These are phyloP conservation scores for Pica pica DNA, from an alignment of 2,113 vertebrate genomes.

Conservation along the genomic window DNA sequence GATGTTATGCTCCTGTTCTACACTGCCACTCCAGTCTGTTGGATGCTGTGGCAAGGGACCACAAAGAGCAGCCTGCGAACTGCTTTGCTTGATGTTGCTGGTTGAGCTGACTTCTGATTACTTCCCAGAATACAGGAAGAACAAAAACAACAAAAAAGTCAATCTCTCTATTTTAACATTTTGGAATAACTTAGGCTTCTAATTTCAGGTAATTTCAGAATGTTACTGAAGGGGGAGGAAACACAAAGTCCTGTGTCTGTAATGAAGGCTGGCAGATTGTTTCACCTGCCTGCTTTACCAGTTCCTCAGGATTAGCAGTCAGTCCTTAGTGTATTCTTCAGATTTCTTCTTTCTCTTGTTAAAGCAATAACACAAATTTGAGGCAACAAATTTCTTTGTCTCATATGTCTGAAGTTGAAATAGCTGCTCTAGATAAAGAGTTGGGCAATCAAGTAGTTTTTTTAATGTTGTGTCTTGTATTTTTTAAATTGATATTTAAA, in stretches of 20 bases:
- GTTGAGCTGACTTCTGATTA: background rate
- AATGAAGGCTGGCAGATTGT: background rate
- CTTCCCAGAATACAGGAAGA: background rate
- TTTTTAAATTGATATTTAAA: background rate
- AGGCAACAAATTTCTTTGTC: background rate
- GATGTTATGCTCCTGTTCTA: background rate
- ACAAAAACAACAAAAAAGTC: background rate
- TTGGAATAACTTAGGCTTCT: background rate
- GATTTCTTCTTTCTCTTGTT: background rate
- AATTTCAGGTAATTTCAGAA: background rate
- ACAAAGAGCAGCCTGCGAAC: background rate
- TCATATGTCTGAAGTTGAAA: background rate
- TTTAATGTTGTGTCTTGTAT: background rate
- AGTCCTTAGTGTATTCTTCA: background rate
- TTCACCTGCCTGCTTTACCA: background rate
- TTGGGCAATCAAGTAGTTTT: background rate
- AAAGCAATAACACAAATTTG: background rate
- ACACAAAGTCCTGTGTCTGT: background rate
- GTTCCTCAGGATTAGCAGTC: background rate
- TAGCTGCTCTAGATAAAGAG: background rate
- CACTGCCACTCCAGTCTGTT: background rate
- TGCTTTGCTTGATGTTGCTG: background rate
- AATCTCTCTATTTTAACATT: background rate
- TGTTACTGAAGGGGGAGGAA: background rate
- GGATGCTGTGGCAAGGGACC: background rate